A percentile compares a stretch with the other conserved stretches of the same genome.
phyloP scores from a whole-genome alignment of 2,113 vertebrate species.

The Antechinus flavipes region DNA sequence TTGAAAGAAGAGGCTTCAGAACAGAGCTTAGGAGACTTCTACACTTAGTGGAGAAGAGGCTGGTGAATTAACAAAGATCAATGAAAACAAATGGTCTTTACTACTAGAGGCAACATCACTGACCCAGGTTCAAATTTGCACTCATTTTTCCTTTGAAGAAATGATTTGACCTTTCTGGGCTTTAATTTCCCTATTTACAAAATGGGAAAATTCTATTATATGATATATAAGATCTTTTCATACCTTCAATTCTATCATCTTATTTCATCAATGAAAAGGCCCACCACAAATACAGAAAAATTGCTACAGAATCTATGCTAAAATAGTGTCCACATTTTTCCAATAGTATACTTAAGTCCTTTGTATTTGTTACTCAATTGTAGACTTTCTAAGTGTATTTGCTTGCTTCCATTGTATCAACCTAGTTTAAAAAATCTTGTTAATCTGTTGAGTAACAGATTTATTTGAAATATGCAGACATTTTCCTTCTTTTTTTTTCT shows the following conservation, averaged over 20 bases:
- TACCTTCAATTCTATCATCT: not conserved
- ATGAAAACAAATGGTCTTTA: not conserved
- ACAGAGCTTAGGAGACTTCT: not conserved
- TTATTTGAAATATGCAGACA: constrained; percentile 22
- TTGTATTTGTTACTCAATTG: not conserved
- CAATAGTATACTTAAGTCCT: not conserved
- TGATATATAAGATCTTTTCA: not conserved
- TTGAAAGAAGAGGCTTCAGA: not conserved
- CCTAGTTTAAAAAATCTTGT: constrained; percentile 28
- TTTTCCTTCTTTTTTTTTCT: not conserved
- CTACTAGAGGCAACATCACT: not conserved
- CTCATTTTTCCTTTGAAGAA: not conserved
- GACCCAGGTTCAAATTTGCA: not conserved
- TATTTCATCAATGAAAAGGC: not conserved
- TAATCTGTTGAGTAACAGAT: constrained; percentile 11
- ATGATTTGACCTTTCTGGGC: not conserved
- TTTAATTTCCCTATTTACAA: not conserved
- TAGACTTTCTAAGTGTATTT: constrained; percentile 1
- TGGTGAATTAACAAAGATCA: not conserved
- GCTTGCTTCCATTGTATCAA: not conserved
- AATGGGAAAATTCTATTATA: not conserved
- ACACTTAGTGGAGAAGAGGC: not conserved
- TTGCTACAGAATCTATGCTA: not conserved
- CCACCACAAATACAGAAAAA: not conserved
- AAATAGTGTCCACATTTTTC: not conserved